Evolutionary conservation across 2,113 vertebrate species (phyloP).

Genomic region (Eulemur macaco): DNA sequence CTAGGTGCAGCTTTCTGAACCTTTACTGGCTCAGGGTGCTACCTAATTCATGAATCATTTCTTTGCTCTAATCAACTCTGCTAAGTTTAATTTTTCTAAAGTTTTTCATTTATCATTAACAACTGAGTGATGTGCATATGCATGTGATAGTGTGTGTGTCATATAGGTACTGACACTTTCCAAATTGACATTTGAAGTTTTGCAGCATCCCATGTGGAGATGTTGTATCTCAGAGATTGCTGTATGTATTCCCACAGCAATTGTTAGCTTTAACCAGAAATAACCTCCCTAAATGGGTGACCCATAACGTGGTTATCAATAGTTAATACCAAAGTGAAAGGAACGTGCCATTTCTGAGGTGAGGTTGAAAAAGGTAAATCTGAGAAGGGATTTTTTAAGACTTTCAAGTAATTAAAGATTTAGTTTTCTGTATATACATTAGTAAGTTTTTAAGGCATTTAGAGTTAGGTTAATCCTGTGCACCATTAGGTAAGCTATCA

Average conservation of each 20-base stretch:
- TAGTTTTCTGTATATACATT: neutral
- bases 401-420: neutral
- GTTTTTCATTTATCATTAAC: neutral
- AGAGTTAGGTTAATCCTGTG: neutral
- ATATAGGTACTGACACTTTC: neutral
- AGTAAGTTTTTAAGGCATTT: neutral
- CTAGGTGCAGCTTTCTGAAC: neutral
- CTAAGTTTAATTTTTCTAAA: neutral
- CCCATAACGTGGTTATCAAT: neutral
- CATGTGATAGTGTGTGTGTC: neutral
- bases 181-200: neutral
- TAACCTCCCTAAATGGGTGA: neutral
- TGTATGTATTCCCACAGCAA: neutral
- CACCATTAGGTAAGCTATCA: neutral
- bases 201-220: neutral
- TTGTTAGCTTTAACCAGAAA: neutral
- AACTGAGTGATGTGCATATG: too few relatives aligned
- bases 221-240: neutral
- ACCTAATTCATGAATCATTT: neutral
- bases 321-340: neutral
- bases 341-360: neutral
- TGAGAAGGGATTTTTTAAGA: neutral
- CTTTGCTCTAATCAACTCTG: neutral
- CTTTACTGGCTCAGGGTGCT: neutral
- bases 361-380: neutral